Percentiles rank a stretch among this genome's conserved stretches.
phyloP scores from a whole-genome alignment of 37 sponge, comb jelly and placozoan species.

The Tethya wilhelma region DNA sequence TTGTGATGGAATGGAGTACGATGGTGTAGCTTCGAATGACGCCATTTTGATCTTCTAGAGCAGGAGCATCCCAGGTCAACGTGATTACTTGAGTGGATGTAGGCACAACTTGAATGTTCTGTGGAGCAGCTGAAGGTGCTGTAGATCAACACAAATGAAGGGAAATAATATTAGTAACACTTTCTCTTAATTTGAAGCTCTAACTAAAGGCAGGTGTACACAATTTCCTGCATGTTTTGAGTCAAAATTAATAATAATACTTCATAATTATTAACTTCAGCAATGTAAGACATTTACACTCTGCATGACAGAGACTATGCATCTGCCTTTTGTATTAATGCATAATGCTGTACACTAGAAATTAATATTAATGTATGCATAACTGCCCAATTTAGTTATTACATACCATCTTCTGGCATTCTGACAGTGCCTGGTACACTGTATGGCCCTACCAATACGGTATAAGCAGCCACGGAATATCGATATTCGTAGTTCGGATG shows the following conservation, averaged over 20 bases:
- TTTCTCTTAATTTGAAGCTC: neutral
- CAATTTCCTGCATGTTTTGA: too few species aligned
- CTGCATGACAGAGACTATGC: too few species aligned
- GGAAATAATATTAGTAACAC: neutral
- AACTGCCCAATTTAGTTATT: too few species aligned
- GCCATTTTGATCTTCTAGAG: conserved; percentile 23
- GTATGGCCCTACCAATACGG: conserved; percentile 13
- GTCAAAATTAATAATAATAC: neutral
- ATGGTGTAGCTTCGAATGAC: conserved; percentile 23
- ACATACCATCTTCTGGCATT: conserved; percentile 26
- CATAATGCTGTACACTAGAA: neutral
- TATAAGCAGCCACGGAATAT: conserved; percentile 14
- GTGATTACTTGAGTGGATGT: neutral
- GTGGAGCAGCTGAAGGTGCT: conserved; percentile 44
- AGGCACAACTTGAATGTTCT: neutral
- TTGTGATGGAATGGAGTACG: neutral
- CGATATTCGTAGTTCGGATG: conserved; percentile 17
- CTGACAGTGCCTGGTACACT: neutral
- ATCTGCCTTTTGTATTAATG: neutral
- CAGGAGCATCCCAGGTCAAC: conserved; percentile 31
- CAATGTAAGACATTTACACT: neutral
- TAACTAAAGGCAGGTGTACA: neutral
- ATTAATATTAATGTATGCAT: too few species aligned
- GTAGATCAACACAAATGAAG: neutral
- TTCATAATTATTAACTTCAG: neutral